Conservation (phyloP, 2,888 invertebrate species). For the Theretra japonica region DNA sequence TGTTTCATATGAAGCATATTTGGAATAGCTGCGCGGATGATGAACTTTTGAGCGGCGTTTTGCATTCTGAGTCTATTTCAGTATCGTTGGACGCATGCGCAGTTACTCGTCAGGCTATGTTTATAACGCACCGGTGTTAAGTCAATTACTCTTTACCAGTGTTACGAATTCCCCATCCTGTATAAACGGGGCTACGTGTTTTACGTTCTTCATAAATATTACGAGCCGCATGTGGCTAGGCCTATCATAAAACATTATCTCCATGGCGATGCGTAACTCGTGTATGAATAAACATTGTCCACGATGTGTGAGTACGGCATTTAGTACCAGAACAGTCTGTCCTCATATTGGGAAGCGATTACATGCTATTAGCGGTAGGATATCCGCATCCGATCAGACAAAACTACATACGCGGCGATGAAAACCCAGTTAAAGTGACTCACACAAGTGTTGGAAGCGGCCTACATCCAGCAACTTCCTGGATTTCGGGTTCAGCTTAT, state of each 20-base stretch:
- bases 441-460: too few species aligned
- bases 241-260: conserved; percentile 23
- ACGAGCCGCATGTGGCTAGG: conserved; percentile 10
- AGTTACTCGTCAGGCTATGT: conserved; percentile 46
- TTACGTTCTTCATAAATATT: conserved; percentile 25
- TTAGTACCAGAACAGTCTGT: not conserved
- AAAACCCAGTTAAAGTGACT: too few species aligned
- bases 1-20: conserved; percentile 64
- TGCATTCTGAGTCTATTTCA: conserved; percentile 74
- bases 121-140: conserved; percentile 47
- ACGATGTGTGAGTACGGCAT: not conserved
- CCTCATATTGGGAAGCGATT: not conserved
- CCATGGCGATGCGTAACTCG: not conserved
- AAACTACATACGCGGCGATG: too few species aligned
- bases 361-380: too few species aligned
- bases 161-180: conserved; percentile 46
- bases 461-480: too few species aligned
- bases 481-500: too few species aligned
- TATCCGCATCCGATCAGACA: too few species aligned
- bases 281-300: conserved; percentile 9
- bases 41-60: conserved; percentile 71
- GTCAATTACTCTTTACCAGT: conserved; percentile 51
- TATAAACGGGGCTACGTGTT: conserved; percentile 31
- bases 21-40: conserved; percentile 70
- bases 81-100: conserved; percentile 47